These are phyloP conservation scores for Spodoptera picta DNA, from an alignment of 2,888 invertebrate species.

Conservation along the genomic window DNA sequence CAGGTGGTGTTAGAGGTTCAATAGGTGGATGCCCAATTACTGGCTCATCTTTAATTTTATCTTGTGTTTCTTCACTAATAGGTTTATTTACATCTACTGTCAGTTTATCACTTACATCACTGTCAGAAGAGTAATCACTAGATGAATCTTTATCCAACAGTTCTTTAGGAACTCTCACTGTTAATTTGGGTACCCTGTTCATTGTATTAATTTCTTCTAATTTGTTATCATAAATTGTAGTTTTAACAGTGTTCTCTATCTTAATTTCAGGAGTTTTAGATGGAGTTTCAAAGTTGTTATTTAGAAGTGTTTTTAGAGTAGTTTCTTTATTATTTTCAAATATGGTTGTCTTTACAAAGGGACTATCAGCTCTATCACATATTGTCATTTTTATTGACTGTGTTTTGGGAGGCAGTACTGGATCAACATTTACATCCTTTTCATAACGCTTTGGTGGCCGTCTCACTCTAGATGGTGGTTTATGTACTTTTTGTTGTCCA, in stretches of 20 bases:
- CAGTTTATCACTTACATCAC: slow-evolving; percentile 90
- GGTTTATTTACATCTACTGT: slow-evolving; percentile 87
- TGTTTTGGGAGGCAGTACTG: slow-evolving; percentile 64
- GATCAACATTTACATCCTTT: slow-evolving; percentile 65
- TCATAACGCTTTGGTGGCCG: slow-evolving; percentile 84
- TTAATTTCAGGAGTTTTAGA: slow-evolving; percentile 73
- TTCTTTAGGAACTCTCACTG: slow-evolving; percentile 90
- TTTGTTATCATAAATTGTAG: slow-evolving; percentile 85
- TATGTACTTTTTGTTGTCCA: slow-evolving; percentile 75
- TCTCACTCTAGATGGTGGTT: slow-evolving; percentile 79
- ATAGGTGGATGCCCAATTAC: slow-evolving; percentile 31
- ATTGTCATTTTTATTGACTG: slow-evolving; percentile 86
- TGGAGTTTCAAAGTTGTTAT: slow-evolving; percentile 77
- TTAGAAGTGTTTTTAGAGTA: slow-evolving; percentile 75
- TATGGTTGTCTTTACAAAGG: slow-evolving; percentile 84
- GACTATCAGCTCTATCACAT: slow-evolving; percentile 85
- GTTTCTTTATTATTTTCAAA: slow-evolving; percentile 81
- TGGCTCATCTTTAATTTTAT: slow-evolving; percentile 48
- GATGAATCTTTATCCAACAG: slow-evolving; percentile 87
- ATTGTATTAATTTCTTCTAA: slow-evolving; percentile 80
- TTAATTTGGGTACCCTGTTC: slow-evolving; percentile 91
- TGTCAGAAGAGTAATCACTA: slow-evolving; percentile 87
- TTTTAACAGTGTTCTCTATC: slow-evolving; percentile 77
- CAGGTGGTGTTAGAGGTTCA: slow-evolving; percentile 47
- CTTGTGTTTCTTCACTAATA: slow-evolving; percentile 58